Base-by-base conservation (phyloP, 2,888 invertebrate genomes). In the Zaprionus lineosus region DNA sequence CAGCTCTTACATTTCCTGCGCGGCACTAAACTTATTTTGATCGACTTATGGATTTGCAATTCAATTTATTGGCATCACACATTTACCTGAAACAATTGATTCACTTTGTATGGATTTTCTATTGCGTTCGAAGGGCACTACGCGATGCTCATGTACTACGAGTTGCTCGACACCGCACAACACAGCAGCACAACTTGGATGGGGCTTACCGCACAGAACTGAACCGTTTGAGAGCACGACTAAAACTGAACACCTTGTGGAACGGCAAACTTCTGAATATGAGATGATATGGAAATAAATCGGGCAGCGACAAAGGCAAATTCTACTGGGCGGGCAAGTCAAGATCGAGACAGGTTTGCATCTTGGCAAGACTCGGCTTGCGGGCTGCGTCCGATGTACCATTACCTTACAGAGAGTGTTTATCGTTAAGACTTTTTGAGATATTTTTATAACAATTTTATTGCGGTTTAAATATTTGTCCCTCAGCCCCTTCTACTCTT, bases 261-360 rank as follows among this genome's bases (percentile, higher is more conserved):
- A 61, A 41, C 52, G 58, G 55, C 65, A 44, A 69, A 81, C 84
- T 82, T 81, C 84, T 82, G 84, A 84, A 81, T 84, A 81, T 77
- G 63, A 74, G 81, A 58, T 74, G 77, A 59, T 62, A 74, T 69
- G 57, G 66, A 72, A 84, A 60, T 74, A 50, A 72, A 74, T 64
- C 56, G 69, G 56, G 26, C 61, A 52, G 39, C 52, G 43, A 39
- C 48, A 18, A 46, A 52, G 44, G 28, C 28, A 26, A 26, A 57
- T 21, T 31, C 41, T 43, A 40, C 31, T 36, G 28, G 46, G 48
- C 50, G 44, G 21, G 34, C 11, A 12, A 9, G 52, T 8, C n/a
- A 55, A 28, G 33, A 48, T 62, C 31, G 39, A 55, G 57, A 78
- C 78, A 60, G 78, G 78, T 78, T 78, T 76, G 34, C 15, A 57